Base-by-base conservation (phyloP, 2,888 invertebrate genomes). In the Chrysina gloriosa region DNA sequence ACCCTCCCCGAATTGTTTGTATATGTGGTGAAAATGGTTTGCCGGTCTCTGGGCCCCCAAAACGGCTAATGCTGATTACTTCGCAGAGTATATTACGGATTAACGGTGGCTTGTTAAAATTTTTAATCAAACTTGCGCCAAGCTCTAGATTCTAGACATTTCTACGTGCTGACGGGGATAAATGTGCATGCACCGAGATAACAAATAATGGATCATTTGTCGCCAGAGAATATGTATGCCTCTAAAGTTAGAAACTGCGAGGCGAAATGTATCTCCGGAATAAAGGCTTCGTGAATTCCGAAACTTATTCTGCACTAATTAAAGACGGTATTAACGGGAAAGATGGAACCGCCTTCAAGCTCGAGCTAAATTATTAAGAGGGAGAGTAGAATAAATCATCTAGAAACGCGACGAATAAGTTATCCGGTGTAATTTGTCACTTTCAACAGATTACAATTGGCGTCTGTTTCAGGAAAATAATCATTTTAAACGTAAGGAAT, bases 371-470 rank as follows among this genome's bases (percentile, higher is more conserved):
- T 50, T 50, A 50, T 50, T 29, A 27, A 16, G 16, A 29, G 50
- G 14, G 50, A 50, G 14, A 14, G 27, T 6, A 7, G 16, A 6
- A 50, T 50, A 50, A 50, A 50, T 50, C 50, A 50, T 50, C 50
- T 16, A 16, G 27, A 50, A 29, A 50, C 14, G 50, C 27, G 50
- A 29, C 50, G 27, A 50, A 27, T n/a, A 23, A 50, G 11, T 50
- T 29, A 29, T 27, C 29, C 27, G 29, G 11, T 27, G 50, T 50
- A 27, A 50, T 50, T 50, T 50, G 50, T 50, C 50, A 50, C 16
- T 50, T 47, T 47, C 16, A 47, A 21, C n/a, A 23, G 47, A 47
- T 47, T 47, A 47, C 47, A 47, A 19, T 19, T 23, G 47, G 16
- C 19, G 47, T 23, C 47, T 23, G 23, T 23, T n/a, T 9, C 23